These are phyloP conservation scores for Onychostruthus taczanowskii DNA, from an alignment of 2,113 vertebrate genomes.

Conservation along the genomic window DNA sequence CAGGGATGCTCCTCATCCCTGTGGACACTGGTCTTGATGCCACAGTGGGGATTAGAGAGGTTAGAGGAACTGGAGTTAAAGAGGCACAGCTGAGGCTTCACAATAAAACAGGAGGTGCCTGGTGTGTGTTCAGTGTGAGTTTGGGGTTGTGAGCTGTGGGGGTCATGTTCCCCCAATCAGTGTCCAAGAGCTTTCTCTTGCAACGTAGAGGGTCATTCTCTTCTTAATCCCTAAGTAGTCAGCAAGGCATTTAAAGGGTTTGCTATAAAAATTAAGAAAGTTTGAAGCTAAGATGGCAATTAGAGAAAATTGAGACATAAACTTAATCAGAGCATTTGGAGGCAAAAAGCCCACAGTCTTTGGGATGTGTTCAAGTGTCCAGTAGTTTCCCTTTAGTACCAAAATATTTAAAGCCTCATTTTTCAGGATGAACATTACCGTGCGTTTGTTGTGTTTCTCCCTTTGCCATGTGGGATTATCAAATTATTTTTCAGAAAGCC, in stretches of 20 bases:
- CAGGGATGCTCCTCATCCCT: background rate
- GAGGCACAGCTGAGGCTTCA: fast-evolving
- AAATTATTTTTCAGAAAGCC: background rate
- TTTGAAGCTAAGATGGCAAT: background rate
- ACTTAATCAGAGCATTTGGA: background rate
- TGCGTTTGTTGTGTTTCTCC: background rate
- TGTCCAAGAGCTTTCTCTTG: background rate
- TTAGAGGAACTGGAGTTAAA: background rate
- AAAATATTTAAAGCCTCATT: background rate
- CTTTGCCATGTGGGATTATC: background rate
- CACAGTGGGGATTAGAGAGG: background rate
- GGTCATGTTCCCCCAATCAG: fast-evolving
- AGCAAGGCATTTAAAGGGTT: background rate
- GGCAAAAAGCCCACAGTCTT: fast-evolving
- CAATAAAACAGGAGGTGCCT: background rate
- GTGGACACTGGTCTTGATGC: background rate
- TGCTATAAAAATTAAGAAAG: background rate
- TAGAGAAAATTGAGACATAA: background rate
- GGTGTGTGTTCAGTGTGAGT: background rate
- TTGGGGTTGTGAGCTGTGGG: fast-evolving
- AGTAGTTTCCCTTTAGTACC: background rate
- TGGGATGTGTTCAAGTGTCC: background rate
- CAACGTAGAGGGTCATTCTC: fast-evolving
- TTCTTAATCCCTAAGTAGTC: background rate
- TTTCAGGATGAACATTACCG: background rate